These are phyloP conservation scores for Pangasius larnaudii DNA, from an alignment of 2,797 vertebrate species.

Conservation along the genomic window DNA sequence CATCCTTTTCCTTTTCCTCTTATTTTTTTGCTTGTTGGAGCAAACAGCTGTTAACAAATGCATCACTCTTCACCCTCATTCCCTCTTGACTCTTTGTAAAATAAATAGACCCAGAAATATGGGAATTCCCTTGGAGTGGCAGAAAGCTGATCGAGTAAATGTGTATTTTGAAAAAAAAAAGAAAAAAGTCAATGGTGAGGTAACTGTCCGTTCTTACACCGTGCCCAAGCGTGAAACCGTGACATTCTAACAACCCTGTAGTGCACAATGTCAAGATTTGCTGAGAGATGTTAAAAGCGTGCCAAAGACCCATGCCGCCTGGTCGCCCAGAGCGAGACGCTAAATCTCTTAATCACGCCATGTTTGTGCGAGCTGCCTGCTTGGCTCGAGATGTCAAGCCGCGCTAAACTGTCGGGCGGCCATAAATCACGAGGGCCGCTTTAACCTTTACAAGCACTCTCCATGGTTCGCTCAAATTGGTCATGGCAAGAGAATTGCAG, in stretches of 20 bases:
- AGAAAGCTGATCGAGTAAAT: neutral
- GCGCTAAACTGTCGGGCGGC: conserved; percentile 51
- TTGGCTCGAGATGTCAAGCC: conserved; percentile 54
- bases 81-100: neutral
- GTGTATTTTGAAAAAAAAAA: neutral
- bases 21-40: neutral
- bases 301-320: conserved; percentile 33
- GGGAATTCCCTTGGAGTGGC: neutral
- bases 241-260: neutral
- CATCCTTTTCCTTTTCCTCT: neutral
- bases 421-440: conserved; percentile 57
- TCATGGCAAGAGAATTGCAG: conserved; percentile 57
- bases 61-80: neutral
- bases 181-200: neutral
- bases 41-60: neutral
- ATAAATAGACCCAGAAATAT: conserved; percentile 4
- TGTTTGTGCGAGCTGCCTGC: conserved; percentile 58
- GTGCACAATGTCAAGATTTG: neutral
- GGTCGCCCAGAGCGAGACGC: conserved; percentile 49
- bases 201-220: neutral
- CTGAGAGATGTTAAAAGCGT: conserved; percentile 35
- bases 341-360: conserved; percentile 61
- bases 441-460: conserved; percentile 62
- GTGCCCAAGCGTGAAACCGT: neutral
- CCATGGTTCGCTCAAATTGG: conserved; percentile 54